phyloP scores from a whole-genome alignment of 1,140 invertebrate species.

The Heliconius nattereri region DNA sequence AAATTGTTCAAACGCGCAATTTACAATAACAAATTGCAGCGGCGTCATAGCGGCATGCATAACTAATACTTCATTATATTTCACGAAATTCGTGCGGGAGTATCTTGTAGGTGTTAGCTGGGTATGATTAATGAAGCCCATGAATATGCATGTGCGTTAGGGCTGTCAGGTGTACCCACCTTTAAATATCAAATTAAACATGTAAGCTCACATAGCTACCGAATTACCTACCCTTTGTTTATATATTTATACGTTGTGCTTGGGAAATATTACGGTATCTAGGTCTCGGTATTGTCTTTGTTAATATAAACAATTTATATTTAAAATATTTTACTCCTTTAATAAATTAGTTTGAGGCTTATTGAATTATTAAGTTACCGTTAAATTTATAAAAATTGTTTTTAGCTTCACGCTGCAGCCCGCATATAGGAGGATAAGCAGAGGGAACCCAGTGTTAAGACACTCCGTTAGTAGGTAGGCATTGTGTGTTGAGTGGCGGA shows the following conservation, averaged over 20 bases:
- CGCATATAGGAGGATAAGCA: too few relatives aligned
- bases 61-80: constrained; percentile 55
- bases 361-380: too few relatives aligned
- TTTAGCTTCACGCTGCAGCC: too few relatives aligned
- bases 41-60: constrained; percentile 35
- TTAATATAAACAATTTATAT: neutral
- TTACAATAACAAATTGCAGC: constrained; percentile 48
- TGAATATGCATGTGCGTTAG: constrained; percentile 75
- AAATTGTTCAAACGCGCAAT: constrained; percentile 22
- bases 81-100: constrained; percentile 39
- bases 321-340: neutral
- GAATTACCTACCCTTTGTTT: constrained; percentile 24
- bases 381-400: too few relatives aligned
- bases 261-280: neutral
- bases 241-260: constrained; percentile 11
- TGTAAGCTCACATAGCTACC: constrained; percentile 49
- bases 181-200: constrained; percentile 79
- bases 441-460: too few relatives aligned
- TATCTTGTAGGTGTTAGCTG: constrained; percentile 54
- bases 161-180: constrained; percentile 67
- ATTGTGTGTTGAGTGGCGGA: too few relatives aligned
- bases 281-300: neutral
- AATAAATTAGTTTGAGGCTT: neutral
- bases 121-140: constrained; percentile 75
- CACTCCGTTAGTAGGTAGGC: too few relatives aligned